phyloP scores from a whole-genome alignment of 2,888 invertebrate genomes.

The Zaprionus bogoriensis region DNA sequence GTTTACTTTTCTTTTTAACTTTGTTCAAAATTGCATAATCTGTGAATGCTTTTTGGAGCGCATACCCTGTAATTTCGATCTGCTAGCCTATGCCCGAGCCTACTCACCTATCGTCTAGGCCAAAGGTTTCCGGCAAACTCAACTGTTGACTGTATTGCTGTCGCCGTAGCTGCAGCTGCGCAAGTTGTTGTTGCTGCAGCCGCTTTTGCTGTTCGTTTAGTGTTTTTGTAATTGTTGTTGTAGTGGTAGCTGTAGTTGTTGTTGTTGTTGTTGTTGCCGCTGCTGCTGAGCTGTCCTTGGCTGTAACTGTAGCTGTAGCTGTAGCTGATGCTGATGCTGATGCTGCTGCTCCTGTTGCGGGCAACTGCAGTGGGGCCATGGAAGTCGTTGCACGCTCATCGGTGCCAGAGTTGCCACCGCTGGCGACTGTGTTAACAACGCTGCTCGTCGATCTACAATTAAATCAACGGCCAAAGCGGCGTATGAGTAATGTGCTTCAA shows the following conservation, averaged over 20 bases:
- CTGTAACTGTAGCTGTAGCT: slow-evolving; percentile 16
- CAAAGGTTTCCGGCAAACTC: slow-evolving; percentile 43
- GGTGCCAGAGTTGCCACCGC: slow-evolving; percentile 35
- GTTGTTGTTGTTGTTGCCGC: slow-evolving; percentile 37
- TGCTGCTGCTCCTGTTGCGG: slow-evolving; percentile 61
- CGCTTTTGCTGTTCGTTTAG: slow-evolving; percentile 6
- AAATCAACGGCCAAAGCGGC: slow-evolving; percentile 22
- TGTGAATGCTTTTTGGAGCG: too few relatives aligned
- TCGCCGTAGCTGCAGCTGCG: slow-evolving; percentile 19
- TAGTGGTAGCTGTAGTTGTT: slow-evolving; percentile 41
- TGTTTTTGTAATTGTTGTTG: slow-evolving; percentile 16
- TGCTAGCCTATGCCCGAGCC: not conserved
- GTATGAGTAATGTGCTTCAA: slow-evolving; percentile 34
- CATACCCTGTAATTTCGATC: not conserved
- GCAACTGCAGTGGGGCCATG: slow-evolving; percentile 81
- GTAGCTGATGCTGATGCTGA: slow-evolving; percentile 7
- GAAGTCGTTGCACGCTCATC: slow-evolving; percentile 65
- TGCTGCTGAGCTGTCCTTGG: slow-evolving; percentile 12
- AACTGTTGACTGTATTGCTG: slow-evolving; percentile 43
- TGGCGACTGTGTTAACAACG: slow-evolving; percentile 68
- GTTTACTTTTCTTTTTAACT: too few relatives aligned
- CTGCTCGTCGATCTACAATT: slow-evolving; percentile 80
- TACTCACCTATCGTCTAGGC: slow-evolving; percentile 40
- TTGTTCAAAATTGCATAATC: too few relatives aligned
- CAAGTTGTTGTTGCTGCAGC: slow-evolving; percentile 47